A percentile compares a stretch with the other conserved stretches of the same genome.
phyloP scores from a whole-genome alignment of 2,113 vertebrate species.

The Rhinogobius similis region DNA sequence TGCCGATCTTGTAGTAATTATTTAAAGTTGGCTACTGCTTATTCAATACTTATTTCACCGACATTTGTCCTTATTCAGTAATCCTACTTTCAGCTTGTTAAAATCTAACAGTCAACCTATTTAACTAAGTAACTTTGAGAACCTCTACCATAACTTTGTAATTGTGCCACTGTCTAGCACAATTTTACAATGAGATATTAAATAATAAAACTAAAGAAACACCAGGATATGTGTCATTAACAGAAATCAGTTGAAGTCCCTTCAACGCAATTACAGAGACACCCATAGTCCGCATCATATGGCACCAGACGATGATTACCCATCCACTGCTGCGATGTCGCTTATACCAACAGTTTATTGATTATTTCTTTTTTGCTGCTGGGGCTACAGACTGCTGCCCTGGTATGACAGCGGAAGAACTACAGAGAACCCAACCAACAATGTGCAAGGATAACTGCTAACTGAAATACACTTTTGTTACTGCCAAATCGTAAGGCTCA shows the following conservation, averaged over 20 bases:
- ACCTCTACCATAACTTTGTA: constrained; percentile 3
- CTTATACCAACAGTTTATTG: constrained; percentile 33
- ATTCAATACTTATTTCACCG: no score
- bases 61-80: no score
- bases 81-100: no score
- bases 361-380: constrained; percentile 30
- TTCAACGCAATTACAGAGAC: constrained; percentile 23
- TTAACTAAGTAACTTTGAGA: no score
- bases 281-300: constrained; percentile 34
- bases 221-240: not conserved
- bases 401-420: constrained; percentile 16
- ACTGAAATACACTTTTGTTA: not conserved
- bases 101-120: no score
- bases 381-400: constrained; percentile 13
- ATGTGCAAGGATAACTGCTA: constrained; percentile 1
- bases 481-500: constrained; percentile 2
- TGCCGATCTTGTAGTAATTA: not conserved
- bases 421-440: not conserved
- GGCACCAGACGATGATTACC: constrained; percentile 46
- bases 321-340: constrained; percentile 25
- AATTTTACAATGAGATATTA: constrained; percentile 22
- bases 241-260: constrained; percentile 9
- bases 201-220: constrained; percentile 23
- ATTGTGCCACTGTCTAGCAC: constrained; percentile 13
- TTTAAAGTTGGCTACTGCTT: not conserved